A percentile compares a stretch with the other conserved stretches of the same genome.
These are phyloP conservation scores for Nesospiza acunhae DNA, from an alignment of 2,113 vertebrate species.

Conservation along the genomic window DNA sequence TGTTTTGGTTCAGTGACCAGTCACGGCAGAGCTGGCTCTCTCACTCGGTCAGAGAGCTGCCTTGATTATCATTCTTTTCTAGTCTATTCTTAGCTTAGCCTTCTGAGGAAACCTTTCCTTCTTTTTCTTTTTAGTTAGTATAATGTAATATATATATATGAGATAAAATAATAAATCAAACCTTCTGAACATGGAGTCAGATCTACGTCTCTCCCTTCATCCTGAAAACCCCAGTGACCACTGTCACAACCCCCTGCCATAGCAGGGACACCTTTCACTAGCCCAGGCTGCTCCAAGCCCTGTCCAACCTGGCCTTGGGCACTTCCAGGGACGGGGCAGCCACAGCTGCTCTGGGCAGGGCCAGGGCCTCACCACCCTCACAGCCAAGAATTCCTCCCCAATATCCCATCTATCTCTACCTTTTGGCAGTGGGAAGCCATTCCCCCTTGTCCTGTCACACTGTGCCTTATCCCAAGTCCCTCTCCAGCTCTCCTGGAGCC, in stretches of 20 bases:
- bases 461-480: rapidly evolving
- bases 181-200: too few species aligned
- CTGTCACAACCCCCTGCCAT: not conserved
- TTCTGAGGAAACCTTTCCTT: too few species aligned
- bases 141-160: too few species aligned
- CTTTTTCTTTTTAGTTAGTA: too few species aligned
- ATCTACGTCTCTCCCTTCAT: too few species aligned
- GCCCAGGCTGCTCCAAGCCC: not conserved
- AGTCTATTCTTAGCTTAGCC: too few species aligned
- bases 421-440: not conserved
- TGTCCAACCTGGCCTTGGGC: rapidly evolving
- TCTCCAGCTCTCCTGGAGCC: not conserved
- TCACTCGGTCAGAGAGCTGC: too few species aligned
- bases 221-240: too few species aligned
- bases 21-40: too few species aligned
- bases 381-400: rapidly evolving
- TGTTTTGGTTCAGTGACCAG: too few species aligned
- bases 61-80: too few species aligned
- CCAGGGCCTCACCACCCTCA: rapidly evolving
- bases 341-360: not conserved
- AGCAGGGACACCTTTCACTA: not conserved
- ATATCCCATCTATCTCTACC: not conserved
- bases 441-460: not conserved
- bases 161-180: too few species aligned
- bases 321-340: not conserved